Conservation (phyloP, 2,113 vertebrate genomes). For the Mastomys coucha region DNA sequence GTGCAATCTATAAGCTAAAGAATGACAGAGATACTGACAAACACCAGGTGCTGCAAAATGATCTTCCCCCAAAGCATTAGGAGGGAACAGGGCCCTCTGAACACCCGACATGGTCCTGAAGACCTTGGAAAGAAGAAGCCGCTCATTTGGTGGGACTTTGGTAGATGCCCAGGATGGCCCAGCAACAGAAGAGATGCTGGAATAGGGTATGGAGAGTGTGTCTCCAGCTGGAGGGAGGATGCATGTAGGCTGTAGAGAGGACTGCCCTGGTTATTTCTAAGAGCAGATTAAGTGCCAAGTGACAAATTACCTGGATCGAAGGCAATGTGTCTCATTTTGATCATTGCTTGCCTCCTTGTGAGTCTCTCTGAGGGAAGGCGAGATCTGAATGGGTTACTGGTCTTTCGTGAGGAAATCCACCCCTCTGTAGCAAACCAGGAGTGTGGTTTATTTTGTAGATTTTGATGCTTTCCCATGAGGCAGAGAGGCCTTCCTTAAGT, state of each 20-base stretch:
- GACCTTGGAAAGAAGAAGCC: neutral
- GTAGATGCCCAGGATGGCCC: neutral
- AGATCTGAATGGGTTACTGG: neutral
- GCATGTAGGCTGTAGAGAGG: neutral
- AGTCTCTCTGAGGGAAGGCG: neutral
- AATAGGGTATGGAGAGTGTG: fast-evolving
- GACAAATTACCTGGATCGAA: neutral
- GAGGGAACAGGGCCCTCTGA: neutral
- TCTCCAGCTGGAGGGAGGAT: neutral
- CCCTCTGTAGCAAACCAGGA: neutral
- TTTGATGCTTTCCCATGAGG: neutral
- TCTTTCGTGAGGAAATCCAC: constrained; percentile 22
- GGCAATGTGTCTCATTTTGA: neutral
- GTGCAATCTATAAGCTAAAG: neutral
- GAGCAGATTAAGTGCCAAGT: neutral
- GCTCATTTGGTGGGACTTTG: neutral
- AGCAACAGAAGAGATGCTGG: neutral
- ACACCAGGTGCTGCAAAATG: neutral
- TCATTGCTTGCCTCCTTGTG: neutral
- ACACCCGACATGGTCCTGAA: neutral
- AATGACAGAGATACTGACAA: neutral
- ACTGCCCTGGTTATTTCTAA: neutral
- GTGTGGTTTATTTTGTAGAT: constrained; percentile 36
- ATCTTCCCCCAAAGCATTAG: neutral
- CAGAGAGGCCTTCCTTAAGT: constrained; percentile 1